Evolutionary conservation across 2,797 vertebrate species (phyloP), one percentile per base, ranked within the genome.

Genomic region (Chaunax sp.): DNA sequence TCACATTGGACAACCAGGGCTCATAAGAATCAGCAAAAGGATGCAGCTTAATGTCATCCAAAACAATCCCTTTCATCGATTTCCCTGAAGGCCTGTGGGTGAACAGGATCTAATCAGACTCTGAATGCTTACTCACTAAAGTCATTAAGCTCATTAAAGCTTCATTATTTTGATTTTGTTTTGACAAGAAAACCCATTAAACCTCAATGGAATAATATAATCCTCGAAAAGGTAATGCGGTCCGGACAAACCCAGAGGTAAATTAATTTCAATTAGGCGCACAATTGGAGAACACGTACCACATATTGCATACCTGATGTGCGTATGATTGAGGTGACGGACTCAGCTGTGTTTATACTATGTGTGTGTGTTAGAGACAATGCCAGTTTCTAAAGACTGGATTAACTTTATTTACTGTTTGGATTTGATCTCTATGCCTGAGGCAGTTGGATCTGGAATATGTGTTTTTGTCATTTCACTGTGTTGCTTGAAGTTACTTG

Each of bases 131-230:
- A 77, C 77, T 77, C 82, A 66, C 70, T 84, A 65, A 85, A 89
- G 83, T 86, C 80, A 91, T 90, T 87, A 83, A 72, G 80, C 71
- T 89, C 80, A 90, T 90, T 87, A 86, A 73, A 83, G 75, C 78
- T 69, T 80, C 81, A 87, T 89, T 89, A 87, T 86, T 90, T 85
- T 82, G 85, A 87, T 89, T 76, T 76, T 74, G 68, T 80, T 90
- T 87, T 81, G 82, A 90, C 82, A 84, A 81, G 68, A 80, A 88
- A 89, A 66, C 76, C 72, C 35, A 85, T 85, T 86, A 82, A 77
- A 87, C 44, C 78, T 83, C 75, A 67, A 47, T 62, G 62, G 72
- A 81, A 77, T 82, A 64, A 75, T 51, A 64, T 77, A 83, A 84
- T 86, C 77, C 75, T 82, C 75, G 61, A 52, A 69, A 82, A 69